Evolutionary conservation across 1,140 invertebrate genomes (phyloP).

Genomic region (Octopus bimaculoides): DNA sequence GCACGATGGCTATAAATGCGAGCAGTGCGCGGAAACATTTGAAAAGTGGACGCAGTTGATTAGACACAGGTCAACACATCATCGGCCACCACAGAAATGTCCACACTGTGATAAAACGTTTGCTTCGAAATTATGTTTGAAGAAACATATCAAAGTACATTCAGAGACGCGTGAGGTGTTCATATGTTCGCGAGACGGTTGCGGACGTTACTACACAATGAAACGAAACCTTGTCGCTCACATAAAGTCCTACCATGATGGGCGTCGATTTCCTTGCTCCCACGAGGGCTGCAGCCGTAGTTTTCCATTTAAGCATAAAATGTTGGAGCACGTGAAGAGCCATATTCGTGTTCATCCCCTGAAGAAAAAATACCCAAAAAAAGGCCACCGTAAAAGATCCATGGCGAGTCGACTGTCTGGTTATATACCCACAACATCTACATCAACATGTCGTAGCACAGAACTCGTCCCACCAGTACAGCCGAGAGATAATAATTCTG

Average conservation of each 20-base stretch:
- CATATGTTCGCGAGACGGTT: constrained; percentile 29
- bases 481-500: too few relatives aligned
- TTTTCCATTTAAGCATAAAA: constrained; percentile 33
- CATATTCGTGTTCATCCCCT: constrained; percentile 25
- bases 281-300: constrained; percentile 27
- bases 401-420: neutral
- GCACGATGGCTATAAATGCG: constrained; percentile 26
- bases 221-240: constrained; percentile 32
- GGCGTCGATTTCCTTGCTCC: constrained; percentile 25
- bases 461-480: too few relatives aligned
- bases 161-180: constrained; percentile 20
- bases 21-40: constrained; percentile 22
- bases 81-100: constrained; percentile 25
- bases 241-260: constrained; percentile 35
- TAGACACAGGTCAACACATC: constrained; percentile 23
- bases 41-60: constrained; percentile 28
- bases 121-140: constrained; percentile 23
- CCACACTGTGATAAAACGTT: constrained; percentile 26
- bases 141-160: constrained; percentile 29
- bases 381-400: neutral
- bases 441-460: too few relatives aligned
- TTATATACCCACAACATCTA: too few relatives aligned
- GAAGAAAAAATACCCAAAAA: neutral
- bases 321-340: constrained; percentile 24
- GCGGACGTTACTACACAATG: constrained; percentile 29